Conservation (phyloP, 2,888 invertebrate genomes). For the Eupithecia vulgata region DNA sequence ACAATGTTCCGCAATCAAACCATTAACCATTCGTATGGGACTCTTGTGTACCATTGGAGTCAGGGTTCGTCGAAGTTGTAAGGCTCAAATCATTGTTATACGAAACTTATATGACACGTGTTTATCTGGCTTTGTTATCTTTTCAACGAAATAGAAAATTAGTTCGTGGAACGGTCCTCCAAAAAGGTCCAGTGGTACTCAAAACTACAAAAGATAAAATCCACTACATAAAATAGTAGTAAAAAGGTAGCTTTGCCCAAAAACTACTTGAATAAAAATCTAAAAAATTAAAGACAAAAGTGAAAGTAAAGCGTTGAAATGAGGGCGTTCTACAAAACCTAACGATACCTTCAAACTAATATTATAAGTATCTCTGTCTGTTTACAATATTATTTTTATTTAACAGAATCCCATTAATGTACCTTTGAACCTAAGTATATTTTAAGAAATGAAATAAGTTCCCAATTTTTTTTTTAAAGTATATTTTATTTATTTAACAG, state of each 20-base stretch:
- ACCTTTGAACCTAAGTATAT: no score
- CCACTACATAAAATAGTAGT: not conserved
- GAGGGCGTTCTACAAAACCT: not conserved
- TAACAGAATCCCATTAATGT: no score
- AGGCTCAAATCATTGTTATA: slow-evolving; percentile 20
- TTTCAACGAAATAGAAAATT: slow-evolving; percentile 3
- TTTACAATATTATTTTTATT: no score
- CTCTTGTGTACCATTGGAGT: slow-evolving; percentile 29
- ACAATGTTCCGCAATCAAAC: slow-evolving; percentile 30
- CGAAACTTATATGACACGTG: slow-evolving; percentile 17
- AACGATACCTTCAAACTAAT: no score
- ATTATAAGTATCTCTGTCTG: no score
- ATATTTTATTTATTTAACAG: no score
- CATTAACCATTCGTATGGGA: slow-evolving; percentile 32
- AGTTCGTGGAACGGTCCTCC: not conserved
- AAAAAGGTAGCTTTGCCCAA: not conserved
- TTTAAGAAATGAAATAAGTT: no score
- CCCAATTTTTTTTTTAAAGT: no score
- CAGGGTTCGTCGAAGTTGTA: slow-evolving; percentile 28
- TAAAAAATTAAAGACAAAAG: not conserved
- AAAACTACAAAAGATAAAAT: not conserved
- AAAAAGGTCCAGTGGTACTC: not conserved
- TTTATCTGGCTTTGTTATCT: slow-evolving; percentile 5
- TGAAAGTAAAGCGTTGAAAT: not conserved
- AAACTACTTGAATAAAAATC: not conserved